phyloP scores from a whole-genome alignment of 2,888 invertebrate species.

The Nomada fucata region DNA sequence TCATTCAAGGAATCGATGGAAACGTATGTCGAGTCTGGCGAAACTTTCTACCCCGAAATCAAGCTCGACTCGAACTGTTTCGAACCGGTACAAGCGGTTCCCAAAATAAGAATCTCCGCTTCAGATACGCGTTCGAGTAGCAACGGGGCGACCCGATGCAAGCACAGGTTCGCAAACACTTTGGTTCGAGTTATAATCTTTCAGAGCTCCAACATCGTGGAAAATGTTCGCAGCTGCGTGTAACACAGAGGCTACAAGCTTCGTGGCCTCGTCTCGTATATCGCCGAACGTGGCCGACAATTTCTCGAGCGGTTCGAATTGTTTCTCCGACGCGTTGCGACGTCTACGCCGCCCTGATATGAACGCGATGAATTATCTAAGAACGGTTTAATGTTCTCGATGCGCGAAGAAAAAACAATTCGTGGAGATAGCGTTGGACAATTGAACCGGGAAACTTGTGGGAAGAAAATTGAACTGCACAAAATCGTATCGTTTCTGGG shows the following conservation, averaged over 20 bases:
- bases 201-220: slow-evolving; percentile 28
- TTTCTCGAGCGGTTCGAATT: slow-evolving; percentile 21
- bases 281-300: slow-evolving; percentile 28
- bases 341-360: not conserved
- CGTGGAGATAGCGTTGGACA: not conserved
- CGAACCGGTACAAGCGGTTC: not conserved
- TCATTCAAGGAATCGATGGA: too few relatives aligned
- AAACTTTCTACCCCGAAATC: not conserved
- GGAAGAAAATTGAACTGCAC: not conserved
- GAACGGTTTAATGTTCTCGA: not conserved
- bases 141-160: slow-evolving; percentile 21
- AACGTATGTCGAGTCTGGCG: too few relatives aligned
- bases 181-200: slow-evolving; percentile 35
- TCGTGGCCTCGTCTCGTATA: slow-evolving; percentile 14
- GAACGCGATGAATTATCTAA: not conserved
- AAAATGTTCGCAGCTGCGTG: slow-evolving; percentile 32
- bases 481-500: too few relatives aligned
- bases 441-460: not conserved
- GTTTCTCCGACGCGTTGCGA: slow-evolving; percentile 13
- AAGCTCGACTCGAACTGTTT: not conserved
- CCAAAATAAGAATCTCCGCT: not conserved
- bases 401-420: not conserved
- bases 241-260: slow-evolving; percentile 18
- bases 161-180: slow-evolving; percentile 14
- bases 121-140: not conserved